Evolutionary conservation across 2,888 invertebrate genomes (phyloP).

Genomic region (Camptogramma bilineatum): DNA sequence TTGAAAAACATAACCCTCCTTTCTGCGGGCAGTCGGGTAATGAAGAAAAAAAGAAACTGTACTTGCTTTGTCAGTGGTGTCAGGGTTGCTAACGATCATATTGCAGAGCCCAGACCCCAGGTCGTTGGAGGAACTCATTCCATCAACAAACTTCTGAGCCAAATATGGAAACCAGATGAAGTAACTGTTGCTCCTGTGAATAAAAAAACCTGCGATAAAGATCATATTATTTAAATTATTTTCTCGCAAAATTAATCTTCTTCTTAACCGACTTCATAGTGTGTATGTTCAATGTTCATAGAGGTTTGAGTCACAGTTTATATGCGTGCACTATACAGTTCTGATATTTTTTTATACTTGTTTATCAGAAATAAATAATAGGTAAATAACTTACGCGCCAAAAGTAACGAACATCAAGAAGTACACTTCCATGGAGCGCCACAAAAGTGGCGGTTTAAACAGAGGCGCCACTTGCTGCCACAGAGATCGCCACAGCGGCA

Average conservation of each 20-base stretch:
- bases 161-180: constrained; percentile 81
- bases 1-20: no score
- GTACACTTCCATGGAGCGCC: constrained; percentile 78
- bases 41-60: background rate
- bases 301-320: no score
- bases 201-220: background rate
- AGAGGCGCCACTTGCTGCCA: constrained; percentile 80
- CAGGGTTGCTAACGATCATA: constrained; percentile 42
- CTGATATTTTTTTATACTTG: no score
- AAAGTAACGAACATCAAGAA: constrained; percentile 84
- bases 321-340: no score
- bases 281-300: no score
- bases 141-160: constrained; percentile 64
- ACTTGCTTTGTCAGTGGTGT: constrained; percentile 35
- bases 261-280: no score
- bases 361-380: constrained; percentile 59
- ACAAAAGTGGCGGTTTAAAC: constrained; percentile 77
- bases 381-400: constrained; percentile 53
- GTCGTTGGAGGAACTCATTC: constrained; percentile 26
- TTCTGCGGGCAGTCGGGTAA: no score
- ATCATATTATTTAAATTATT: no score
- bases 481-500: constrained; percentile 55
- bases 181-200: constrained; percentile 63
- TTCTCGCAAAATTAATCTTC: no score
- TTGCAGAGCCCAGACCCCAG: constrained; percentile 45